Evolutionary conservation across 2,888 invertebrate species (phyloP), one percentile per base, ranked within the genome.

Genomic region (Tanaodytes sp.): DNA sequence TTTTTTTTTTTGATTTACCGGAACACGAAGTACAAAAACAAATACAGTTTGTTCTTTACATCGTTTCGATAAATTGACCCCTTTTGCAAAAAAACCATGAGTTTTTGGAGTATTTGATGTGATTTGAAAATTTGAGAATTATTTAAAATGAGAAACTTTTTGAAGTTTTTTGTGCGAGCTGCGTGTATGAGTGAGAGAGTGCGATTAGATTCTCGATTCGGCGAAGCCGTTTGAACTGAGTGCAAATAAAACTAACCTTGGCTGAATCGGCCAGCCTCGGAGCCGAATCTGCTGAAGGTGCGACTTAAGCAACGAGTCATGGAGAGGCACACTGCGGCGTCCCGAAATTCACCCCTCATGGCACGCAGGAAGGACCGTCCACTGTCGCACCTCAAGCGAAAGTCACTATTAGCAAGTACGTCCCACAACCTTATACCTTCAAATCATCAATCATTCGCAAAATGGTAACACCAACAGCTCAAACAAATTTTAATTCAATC

Each of bases 221-320:
- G 63, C 43, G 33, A 66, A 69, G 45, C 43, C 37, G 39, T 69
- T 12, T 45, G 71, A 74, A 73, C 75, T 78, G 76, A 75, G 77
- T 80, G 77, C 80, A 77, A 6, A 78, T 78, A 77, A n/a, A 71
- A 80, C 83, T 85, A 84, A 84, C 84, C 78, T 81, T 76, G 84
- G 84, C 82, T 83, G 76, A 80, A 82, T 84, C 84, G 84, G 84
- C 80, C 90, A 95, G 96, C 96, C 85, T 97, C 97, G 87, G 97
- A 97, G 91, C 96, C 97, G 80, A 97, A 97, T 90, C 91, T 97
- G 88, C 90, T 95, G 88, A 95, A 95, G 90, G 93, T 95, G 87
- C 92, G 94, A 77, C 90, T 95, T 85, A 95, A 95, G 88, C 94
- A 96, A 88, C 94, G 97, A 86, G 96, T 97, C 85, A 93, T 95